Evolutionary conservation across 2,888 invertebrate genomes (phyloP), one percentile per base, ranked within the genome.

Genomic region (Aphelenchoides bicaudatus): DNA sequence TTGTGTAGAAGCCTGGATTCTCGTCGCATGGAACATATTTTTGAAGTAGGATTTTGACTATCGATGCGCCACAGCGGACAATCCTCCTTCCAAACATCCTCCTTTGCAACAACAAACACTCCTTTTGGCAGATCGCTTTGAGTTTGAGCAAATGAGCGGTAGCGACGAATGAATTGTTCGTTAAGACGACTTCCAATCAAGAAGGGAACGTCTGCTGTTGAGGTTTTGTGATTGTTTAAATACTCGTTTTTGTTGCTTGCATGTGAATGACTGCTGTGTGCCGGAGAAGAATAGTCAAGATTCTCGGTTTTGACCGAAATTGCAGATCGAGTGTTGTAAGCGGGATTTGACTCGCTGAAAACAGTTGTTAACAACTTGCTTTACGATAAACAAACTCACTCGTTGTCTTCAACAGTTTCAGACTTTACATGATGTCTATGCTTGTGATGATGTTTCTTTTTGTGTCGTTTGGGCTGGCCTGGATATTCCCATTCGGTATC

Each of bases 11-110:
- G 25, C 34, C 3, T 16, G 28, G 10, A 23, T 54, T 43, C 46
- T 51, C 43, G 27, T 31, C 34, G n/a, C 16, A 39, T 1, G 71
- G 73, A 1, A 66, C 64, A 58, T 70, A 78, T 59, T 78, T 78
- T 60, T 78, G 78, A 10, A 78, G 66, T 39, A 78, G n/a, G 63
- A 57, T 75, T 78, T 59, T 76, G 77, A 58, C 73, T 78, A 62
- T 78, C 78, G 5, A 78, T 74, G 34, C 68, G 61, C 78, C 78
- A 78, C 13, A 78, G 65, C 1, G 77, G 70, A 43, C 77, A 76
- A 48, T 75, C 72, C 13, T 62, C 57, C 39, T 65, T 69, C 29
- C 68, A 60, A 2, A 75, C 39, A 51, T 78, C 78, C 3, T 64
- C 52, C 56, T 78, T 78, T 55, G 63, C 63, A 5, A 78, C 72